Evolutionary conservation across 2,888 invertebrate genomes (phyloP), one percentile per base, ranked within the genome.

Genomic region (Himalopsyche japonica): DNA sequence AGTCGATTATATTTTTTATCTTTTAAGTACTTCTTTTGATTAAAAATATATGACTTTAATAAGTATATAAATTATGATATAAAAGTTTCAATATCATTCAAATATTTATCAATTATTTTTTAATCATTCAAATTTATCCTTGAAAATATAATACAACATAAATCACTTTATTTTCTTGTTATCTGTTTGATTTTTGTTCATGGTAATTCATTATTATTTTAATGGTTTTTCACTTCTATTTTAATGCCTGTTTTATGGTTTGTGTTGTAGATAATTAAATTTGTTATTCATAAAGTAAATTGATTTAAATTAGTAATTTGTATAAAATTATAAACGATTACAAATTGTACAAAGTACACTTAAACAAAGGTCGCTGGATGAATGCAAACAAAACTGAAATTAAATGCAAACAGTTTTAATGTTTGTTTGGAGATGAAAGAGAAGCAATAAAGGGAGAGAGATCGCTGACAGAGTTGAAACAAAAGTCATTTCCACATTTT

Each of bases 381-480:
- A 34, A 43, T 34, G 64, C 81, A 81, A 81, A 81, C 81, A 81
- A 81, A 81, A 70, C 81, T 64, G 64, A 43, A 81, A 81, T 81
- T 81, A 81, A 81, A 81, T n/a, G 64, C 81, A 81, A 81, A 81
- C 81, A 81, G 81, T 43, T 81, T 81, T 81, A 81, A 81, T 81
- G 81, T 81, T 81, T 81, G 64, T 64, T 20, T 32, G 24, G 70
- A 12, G 30, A 70, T 70, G 70, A 70, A 70, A 70, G 70, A 24
- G 70, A 70, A 70, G 70, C 70, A 70, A 70, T 70, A 27, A 70
- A 70, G 70, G 15, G 70, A 70, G 30, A 70, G 30, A 70, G 70
- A 70, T 70, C 8, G 70, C 70, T 70, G 27, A 27, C 70, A 70
- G 30, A 70, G 27, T 15, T 70, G 27, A 30, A 27, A 70, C 70